Percentiles rank a stretch among this genome's conserved stretches.
Evolutionary conservation across 2,797 vertebrate genomes (phyloP).

Genomic region (Lepidocolaptes lacrymiger): DNA sequence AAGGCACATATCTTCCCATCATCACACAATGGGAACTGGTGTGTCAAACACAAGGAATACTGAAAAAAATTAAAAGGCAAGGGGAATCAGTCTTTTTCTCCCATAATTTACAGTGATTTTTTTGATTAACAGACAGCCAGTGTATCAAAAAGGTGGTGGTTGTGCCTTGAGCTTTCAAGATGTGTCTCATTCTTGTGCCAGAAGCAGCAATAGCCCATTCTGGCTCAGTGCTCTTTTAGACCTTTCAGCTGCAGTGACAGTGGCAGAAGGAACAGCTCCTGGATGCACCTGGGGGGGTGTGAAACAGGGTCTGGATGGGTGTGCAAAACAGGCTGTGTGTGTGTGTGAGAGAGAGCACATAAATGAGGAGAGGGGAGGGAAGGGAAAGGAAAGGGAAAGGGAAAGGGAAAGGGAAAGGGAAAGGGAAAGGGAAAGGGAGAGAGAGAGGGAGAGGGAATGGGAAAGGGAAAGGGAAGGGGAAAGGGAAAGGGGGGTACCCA

Average conservation of each 20-base stretch:
- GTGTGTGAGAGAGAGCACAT: too few relatives aligned
- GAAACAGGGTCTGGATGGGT: neutral
- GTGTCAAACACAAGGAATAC: neutral
- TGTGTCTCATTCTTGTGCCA: neutral
- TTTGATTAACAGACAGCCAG: neutral
- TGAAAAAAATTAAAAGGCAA: neutral
- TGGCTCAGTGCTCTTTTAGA: neutral
- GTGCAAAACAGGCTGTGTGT: neutral
- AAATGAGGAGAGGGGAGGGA: too few relatives aligned
- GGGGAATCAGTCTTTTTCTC: neutral
- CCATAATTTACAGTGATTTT: neutral
- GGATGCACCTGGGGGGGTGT: neutral
- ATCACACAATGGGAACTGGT: fast-evolving
- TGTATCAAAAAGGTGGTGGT: neutral
- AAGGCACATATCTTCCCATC: neutral
- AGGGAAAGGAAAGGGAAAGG: too few relatives aligned
- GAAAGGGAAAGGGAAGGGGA: too few relatives aligned
- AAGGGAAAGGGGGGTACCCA: too few relatives aligned
- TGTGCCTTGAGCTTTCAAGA: neutral
- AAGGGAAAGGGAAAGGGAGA: too few relatives aligned
- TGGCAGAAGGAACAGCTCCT: neutral
- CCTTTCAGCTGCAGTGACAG: neutral
- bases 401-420: too few relatives aligned
- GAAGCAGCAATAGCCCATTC: neutral
- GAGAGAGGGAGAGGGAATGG: neutral